Conservation (phyloP, 64 coral and sea anemone species). For the Astreopora myriophthalma region DNA sequence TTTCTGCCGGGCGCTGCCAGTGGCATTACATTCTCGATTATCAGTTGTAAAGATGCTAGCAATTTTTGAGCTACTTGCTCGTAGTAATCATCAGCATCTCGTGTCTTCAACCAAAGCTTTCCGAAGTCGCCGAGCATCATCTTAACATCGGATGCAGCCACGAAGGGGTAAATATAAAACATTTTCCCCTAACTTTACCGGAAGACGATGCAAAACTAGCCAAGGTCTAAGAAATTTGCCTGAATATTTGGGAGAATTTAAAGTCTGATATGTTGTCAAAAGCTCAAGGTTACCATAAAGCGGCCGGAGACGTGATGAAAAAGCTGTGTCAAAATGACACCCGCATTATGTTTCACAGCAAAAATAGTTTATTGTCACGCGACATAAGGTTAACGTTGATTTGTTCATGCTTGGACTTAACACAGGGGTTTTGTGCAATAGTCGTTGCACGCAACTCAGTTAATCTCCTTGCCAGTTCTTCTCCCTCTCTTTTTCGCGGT, state of each 20-base stretch:
- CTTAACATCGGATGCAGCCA: background rate
- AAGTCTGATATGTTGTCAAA: background rate
- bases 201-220: background rate
- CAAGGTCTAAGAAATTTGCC: background rate
- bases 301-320: no score
- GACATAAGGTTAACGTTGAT: no score
- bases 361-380: background rate
- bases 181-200: background rate
- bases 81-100: background rate
- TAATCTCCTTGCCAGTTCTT: background rate
- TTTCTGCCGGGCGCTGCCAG: background rate
- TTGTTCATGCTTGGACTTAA: no score
- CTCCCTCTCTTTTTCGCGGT: background rate
- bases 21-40: background rate
- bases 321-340: no score
- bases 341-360: no score
- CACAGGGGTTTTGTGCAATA: no score
- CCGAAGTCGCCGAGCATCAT: background rate
- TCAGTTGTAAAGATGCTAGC: background rate
- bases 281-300: no score
- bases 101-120: background rate
- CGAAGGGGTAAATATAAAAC: background rate
- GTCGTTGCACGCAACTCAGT: no score
- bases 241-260: background rate
- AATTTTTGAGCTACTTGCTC: background rate